Evolutionary conservation across 2,888 invertebrate species (phyloP).

Genomic region (Sipha maydis): DNA sequence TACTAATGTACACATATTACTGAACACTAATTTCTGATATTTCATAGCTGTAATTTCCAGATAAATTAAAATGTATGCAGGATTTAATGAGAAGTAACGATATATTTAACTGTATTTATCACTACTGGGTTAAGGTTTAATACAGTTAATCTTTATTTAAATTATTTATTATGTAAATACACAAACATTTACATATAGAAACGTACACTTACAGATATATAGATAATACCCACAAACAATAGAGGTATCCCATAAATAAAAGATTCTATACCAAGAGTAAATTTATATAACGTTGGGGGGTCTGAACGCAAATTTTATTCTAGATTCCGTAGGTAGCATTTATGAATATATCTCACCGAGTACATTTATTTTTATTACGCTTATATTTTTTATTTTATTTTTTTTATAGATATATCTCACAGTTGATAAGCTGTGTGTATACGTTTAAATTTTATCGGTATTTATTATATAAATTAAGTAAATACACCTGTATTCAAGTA

Average conservation of each 20-base stretch:
- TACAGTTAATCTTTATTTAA: not conserved
- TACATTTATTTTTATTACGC: not conserved
- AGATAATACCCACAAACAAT: no score
- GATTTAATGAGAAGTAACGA: not conserved
- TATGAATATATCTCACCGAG: not conserved
- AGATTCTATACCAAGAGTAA: not conserved
- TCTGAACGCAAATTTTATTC: not conserved
- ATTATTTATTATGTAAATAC: not conserved
- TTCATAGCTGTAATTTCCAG: not conserved
- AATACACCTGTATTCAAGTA: not conserved
- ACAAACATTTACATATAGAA: no score
- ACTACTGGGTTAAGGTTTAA: constrained; percentile 29
- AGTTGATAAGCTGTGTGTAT: no score
- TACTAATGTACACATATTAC: no score
- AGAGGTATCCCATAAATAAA: not conserved
- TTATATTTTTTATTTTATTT: not conserved
- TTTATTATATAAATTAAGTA: not conserved
- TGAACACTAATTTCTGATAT: not conserved
- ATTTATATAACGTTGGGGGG: constrained; percentile 4
- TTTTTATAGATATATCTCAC: not conserved
- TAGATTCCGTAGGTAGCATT: constrained; percentile 5
- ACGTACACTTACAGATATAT: no score
- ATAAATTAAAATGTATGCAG: not conserved
- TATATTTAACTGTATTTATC: not conserved
- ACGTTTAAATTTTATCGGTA: not conserved